These are phyloP conservation scores for Pristionchus pacificus DNA, from an alignment of 1,140 invertebrate species.

Conservation along the genomic window DNA sequence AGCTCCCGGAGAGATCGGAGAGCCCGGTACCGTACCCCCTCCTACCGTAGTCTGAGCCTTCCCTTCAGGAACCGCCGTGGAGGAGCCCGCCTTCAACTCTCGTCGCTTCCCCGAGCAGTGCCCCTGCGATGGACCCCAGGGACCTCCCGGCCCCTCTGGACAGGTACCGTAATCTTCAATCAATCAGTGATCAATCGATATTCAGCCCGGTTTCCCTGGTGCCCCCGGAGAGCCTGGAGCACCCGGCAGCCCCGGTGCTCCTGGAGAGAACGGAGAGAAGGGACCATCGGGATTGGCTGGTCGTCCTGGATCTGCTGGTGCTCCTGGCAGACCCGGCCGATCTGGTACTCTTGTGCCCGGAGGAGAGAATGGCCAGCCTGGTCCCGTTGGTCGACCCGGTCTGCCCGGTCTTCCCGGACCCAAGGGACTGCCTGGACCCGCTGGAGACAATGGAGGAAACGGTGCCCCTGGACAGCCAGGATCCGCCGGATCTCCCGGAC, in stretches of 20 bases:
- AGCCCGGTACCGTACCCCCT: not conserved
- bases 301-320: too few species aligned
- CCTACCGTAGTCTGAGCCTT: not conserved
- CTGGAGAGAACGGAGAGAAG: constrained; percentile 36
- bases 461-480: constrained; percentile 38
- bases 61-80: not conserved
- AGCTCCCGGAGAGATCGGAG: not conserved
- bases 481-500: constrained; percentile 7
- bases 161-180: not conserved
- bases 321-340: too few species aligned
- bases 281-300: too few species aligned
- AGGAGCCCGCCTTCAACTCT: not conserved
- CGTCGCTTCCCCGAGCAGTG: not conserved
- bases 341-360: too few species aligned
- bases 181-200: not conserved
- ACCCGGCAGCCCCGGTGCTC: constrained; percentile 36
- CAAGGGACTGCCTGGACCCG: constrained; percentile 40
- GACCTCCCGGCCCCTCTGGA: constrained; percentile 40
- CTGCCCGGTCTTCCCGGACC: constrained; percentile 21
- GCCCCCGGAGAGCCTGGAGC: not conserved
- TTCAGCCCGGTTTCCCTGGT: not conserved
- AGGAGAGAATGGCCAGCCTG: too few species aligned
- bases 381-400: constrained; percentile 2
- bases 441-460: too few species aligned
- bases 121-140: constrained; percentile 16